Percentiles rank a stretch among this genome's conserved stretches.
Evolutionary conservation across 1,140 invertebrate genomes (phyloP).

Genomic region (Orussus abietinus): DNA sequence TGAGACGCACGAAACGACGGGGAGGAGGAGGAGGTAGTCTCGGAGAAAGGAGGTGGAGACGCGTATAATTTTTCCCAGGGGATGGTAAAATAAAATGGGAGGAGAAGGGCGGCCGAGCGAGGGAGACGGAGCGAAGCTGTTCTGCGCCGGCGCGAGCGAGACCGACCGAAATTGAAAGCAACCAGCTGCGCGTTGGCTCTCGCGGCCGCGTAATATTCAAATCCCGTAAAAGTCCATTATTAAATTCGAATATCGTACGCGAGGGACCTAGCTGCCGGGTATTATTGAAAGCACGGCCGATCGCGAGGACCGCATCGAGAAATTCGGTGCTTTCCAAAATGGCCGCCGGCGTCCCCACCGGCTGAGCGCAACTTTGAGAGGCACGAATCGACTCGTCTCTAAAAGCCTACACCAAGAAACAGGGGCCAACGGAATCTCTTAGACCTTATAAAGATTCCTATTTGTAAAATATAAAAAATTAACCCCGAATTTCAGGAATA

Average conservation of each 20-base stretch:
- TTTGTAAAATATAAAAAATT: no score
- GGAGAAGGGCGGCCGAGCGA: constrained; percentile 1
- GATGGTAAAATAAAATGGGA: constrained; percentile 21
- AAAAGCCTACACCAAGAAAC: no score
- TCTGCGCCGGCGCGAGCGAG: no score
- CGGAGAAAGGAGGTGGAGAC: constrained; percentile 8
- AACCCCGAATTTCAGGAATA: no score
- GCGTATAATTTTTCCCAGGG: constrained; percentile 27
- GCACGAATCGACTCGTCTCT: no score
- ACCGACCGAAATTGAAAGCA: constrained; percentile 24
- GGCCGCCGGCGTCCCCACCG: no score
- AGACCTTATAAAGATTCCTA: no score
- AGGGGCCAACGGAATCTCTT: background rate
- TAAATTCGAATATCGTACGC: constrained; percentile 30
- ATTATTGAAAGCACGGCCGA: constrained; percentile 27
- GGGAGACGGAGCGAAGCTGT: constrained; percentile 16
- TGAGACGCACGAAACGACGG: constrained; percentile 23
- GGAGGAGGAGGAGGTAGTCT: constrained; percentile 7
- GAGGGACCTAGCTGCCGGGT: constrained; percentile 22
- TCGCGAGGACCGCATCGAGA: no score
- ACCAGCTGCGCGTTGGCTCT: constrained; percentile 14
- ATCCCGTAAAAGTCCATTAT: constrained; percentile 31
- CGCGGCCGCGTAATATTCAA: constrained; percentile 25
- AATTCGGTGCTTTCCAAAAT: no score
- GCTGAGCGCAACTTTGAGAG: no score